These are phyloP conservation scores for Alsophila aescularia DNA, from an alignment of 2,888 invertebrate genomes.

Conservation along the genomic window DNA sequence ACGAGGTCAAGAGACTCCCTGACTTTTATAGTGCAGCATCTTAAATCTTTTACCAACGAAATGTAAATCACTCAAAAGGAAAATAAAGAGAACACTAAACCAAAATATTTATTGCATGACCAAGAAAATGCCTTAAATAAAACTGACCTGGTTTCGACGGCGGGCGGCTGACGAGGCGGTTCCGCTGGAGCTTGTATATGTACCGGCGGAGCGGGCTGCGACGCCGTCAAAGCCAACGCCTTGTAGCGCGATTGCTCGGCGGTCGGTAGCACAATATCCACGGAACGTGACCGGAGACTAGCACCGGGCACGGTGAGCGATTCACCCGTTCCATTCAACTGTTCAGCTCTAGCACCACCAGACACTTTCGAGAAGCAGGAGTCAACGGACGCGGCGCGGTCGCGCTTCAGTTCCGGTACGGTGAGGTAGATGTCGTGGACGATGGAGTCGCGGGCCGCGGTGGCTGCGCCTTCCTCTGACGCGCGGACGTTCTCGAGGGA, in stretches of 20 bases:
- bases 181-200: constrained; percentile 53
- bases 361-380: constrained; percentile 92
- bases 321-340: constrained; percentile 86
- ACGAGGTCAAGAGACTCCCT: neutral
- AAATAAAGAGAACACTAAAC: constrained; percentile 38
- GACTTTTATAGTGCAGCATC: neutral
- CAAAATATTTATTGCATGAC: constrained; percentile 34
- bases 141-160: constrained; percentile 68
- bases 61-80: constrained; percentile 7
- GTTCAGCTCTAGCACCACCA: constrained; percentile 88
- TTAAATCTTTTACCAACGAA: neutral
- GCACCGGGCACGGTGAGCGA: constrained; percentile 89
- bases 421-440: constrained; percentile 91
- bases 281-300: constrained; percentile 91
- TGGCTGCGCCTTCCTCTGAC: constrained; percentile 70
- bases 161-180: constrained; percentile 43
- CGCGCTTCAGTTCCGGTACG: constrained; percentile 92
- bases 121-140: constrained; percentile 27
- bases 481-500: constrained; percentile 88
- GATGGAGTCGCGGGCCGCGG: constrained; percentile 65
- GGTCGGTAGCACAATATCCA: constrained; percentile 94
- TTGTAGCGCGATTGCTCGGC: constrained; percentile 94
- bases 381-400: constrained; percentile 94
- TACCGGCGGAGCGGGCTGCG: constrained; percentile 60
- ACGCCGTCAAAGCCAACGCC: constrained; percentile 89